phyloP scores from a whole-genome alignment of 2,797 vertebrate genomes.

The Phrynocephalus vlangalii region DNA sequence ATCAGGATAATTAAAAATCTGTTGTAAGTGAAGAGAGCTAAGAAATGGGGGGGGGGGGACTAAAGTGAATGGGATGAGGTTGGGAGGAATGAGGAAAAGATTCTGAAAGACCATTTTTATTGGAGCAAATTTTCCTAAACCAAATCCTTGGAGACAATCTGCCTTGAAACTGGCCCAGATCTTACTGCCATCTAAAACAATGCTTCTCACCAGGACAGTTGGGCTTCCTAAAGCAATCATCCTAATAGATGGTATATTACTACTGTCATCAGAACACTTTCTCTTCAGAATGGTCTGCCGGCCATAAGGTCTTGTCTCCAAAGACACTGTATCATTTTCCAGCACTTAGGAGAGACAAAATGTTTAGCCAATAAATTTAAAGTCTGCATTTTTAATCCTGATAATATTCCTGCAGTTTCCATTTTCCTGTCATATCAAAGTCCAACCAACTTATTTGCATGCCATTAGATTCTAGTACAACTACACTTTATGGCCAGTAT shows the following conservation, averaged over 20 bases:
- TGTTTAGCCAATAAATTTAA: neutral
- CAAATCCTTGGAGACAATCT: neutral
- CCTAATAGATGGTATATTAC: slow-evolving; percentile 19
- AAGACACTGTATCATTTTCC: neutral
- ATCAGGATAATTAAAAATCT: slow-evolving; percentile 75
- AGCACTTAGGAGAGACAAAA: neutral
- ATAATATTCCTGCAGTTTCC: neutral
- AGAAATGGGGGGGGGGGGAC: neutral
- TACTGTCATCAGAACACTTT: slow-evolving; percentile 20
- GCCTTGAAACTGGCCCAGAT: neutral
- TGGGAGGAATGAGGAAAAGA: neutral
- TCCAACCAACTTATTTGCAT: neutral
- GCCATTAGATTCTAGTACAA: neutral
- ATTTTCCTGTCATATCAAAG: neutral
- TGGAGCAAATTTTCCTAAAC: slow-evolving; percentile 2
- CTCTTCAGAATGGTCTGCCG: slow-evolving; percentile 32
- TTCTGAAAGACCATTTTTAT: slow-evolving; percentile 43
- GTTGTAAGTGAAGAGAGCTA: slow-evolving; percentile 57
- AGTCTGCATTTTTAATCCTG: neutral
- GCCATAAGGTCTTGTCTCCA: slow-evolving; percentile 32
- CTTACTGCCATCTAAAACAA: neutral
- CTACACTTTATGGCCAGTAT: neutral
- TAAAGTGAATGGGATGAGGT: slow-evolving; percentile 42
- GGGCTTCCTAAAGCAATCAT: slow-evolving; percentile 24
- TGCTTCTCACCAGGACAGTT: neutral